Evolutionary conservation across 53 echinoderm and acorn worm species (phyloP), one percentile per base, ranked within the genome.

Genomic region (Astropecten irregularis): DNA sequence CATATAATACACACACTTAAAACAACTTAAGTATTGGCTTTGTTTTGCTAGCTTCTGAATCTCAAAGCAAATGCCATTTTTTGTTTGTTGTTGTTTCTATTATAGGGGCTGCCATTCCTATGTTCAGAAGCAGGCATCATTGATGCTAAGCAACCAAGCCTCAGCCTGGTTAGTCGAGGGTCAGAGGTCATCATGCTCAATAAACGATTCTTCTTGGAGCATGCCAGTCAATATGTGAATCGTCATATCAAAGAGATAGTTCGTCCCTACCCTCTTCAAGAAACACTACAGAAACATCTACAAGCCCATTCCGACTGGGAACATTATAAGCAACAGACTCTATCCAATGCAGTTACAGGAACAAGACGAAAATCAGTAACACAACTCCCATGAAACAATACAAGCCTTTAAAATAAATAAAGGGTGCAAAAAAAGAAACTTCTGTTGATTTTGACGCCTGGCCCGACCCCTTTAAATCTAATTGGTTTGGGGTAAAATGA

Each of bases 101-200:
- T 55, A 5, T n/a, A 92, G 92, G 92, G 92, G 18, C 71, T 92
- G 48, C 70, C 92, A 11, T 88, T 87, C 73, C 33, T 92, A 16
- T 92, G 92, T 61, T 40, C 34, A 29, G 92, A 92, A 20, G 49
- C 47, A 5, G 88, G 92, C 1, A 66, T 92, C 11, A 88, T 55
- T 9, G 88, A 92, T 21, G 47, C 76, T 1, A 42, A 60, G 25
- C 88, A 88, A 51, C 92, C 92, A 6, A 88, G 84, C 50, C 49
- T 92, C 3, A 88, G 88, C 36, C 57, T 92, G 63, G 92, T 92
- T 15, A 92, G 92, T 51, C 81, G 89, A 0, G 92, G 92, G 0
- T 69, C 85, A 14, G 92, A 92, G 48, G 89, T 89, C 36, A 81
- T 89, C 40, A 85, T 92, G 82, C 73, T 92, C 4, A 87, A 89